Evolutionary conservation across 2,113 vertebrate species (phyloP).

Genomic region (Acinonyx jubatus): DNA sequence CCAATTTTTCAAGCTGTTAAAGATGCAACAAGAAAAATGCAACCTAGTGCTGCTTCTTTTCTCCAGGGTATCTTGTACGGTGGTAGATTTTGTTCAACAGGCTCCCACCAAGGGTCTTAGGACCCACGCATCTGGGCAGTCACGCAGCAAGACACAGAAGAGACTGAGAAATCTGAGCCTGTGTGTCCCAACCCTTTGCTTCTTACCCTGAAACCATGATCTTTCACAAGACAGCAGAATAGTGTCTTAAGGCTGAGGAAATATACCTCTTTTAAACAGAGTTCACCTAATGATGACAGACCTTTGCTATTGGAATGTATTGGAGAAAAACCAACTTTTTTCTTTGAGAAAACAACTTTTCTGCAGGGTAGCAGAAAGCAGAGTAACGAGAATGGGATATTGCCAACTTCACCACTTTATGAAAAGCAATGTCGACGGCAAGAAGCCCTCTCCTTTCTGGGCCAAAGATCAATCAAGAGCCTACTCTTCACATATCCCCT

Average conservation of each 20-base stretch:
- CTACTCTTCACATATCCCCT: neutral
- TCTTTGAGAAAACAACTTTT: no score
- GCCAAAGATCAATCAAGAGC: neutral
- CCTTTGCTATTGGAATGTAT: neutral
- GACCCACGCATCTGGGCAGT: no score
- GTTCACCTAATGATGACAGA: neutral
- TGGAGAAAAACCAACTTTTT: neutral
- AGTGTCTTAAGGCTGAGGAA: slow-evolving; percentile 40
- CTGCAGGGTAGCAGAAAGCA: neutral
- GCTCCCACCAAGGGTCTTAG: neutral
- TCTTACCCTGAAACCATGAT: neutral
- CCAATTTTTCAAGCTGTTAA: neutral
- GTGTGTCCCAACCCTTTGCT: neutral
- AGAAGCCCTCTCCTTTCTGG: neutral
- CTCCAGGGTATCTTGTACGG: neutral
- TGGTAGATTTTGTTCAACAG: neutral
- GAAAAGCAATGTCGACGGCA: neutral
- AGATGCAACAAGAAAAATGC: neutral
- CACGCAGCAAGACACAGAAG: neutral
- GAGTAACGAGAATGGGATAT: neutral
- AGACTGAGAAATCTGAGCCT: neutral
- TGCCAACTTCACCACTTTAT: neutral
- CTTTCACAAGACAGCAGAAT: slow-evolving; percentile 45
- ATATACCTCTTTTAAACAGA: slow-evolving; percentile 9
- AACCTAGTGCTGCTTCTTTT: neutral